Evolutionary conservation across 2,888 invertebrate species (phyloP).

Genomic region (Chrysolina americana): DNA sequence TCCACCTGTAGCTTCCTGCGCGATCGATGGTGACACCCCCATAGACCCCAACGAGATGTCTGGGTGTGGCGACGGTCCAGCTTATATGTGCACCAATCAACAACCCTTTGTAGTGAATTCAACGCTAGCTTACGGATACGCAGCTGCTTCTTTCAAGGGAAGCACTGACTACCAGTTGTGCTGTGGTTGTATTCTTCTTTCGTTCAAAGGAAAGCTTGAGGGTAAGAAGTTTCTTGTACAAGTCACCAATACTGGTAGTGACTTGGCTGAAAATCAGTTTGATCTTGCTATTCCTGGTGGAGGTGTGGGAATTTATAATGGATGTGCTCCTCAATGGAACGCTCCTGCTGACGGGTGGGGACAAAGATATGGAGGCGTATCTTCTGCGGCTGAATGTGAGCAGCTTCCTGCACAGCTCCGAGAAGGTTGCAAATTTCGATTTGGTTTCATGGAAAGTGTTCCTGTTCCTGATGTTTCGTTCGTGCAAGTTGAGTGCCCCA

Average conservation of each 20-base stretch:
- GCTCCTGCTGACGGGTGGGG: slow-evolving; percentile 50
- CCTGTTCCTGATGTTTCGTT: slow-evolving; percentile 48
- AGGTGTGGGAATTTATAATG: slow-evolving; percentile 48
- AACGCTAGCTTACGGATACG: slow-evolving; percentile 42
- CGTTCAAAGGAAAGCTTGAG: slow-evolving; percentile 44
- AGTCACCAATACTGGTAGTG: slow-evolving; percentile 49
- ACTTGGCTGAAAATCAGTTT: slow-evolving; percentile 50
- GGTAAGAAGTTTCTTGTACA: slow-evolving; percentile 48
- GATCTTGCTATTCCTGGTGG: slow-evolving; percentile 54
- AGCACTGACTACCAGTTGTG: slow-evolving; percentile 42
- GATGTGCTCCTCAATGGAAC: slow-evolving; percentile 46
- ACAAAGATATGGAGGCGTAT: slow-evolving; percentile 48
- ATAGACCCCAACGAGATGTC: slow-evolving; percentile 15
- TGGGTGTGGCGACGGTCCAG: slow-evolving; percentile 41
- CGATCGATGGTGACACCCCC: slow-evolving; percentile 42
- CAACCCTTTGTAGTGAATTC: slow-evolving; percentile 44
- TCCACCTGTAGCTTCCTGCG: slow-evolving; percentile 45
- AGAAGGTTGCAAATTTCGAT: slow-evolving; percentile 47
- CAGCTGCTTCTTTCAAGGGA: slow-evolving; percentile 42
- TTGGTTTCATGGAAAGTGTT: slow-evolving; percentile 48
- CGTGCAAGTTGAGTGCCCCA: slow-evolving; percentile 48
- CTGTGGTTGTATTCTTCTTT: slow-evolving; percentile 48
- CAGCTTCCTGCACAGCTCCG: slow-evolving; percentile 43
- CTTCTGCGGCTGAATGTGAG: slow-evolving; percentile 40
- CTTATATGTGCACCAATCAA: slow-evolving; percentile 46